Evolutionary conservation across 2,113 vertebrate genomes (phyloP).

Genomic region (Paratilapia polleni): DNA sequence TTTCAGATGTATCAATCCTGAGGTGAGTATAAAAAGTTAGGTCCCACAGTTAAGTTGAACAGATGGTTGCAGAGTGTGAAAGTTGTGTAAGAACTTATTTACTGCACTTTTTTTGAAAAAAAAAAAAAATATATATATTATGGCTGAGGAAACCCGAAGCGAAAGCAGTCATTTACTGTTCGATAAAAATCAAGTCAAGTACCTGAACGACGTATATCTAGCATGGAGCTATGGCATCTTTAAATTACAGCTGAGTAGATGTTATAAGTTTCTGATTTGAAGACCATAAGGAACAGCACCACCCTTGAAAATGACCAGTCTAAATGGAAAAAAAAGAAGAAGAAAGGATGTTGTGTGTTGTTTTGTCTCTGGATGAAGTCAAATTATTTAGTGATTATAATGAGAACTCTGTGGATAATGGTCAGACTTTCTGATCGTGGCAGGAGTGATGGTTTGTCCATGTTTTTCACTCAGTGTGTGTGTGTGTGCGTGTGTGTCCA

Average conservation of each 20-base stretch:
- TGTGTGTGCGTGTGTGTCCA: neutral
- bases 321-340: neutral
- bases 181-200: neutral
- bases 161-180: conserved; percentile 21
- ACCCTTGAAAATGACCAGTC: neutral
- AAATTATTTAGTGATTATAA: conserved; percentile 43
- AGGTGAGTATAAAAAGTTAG: conserved; percentile 32
- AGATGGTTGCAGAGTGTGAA: conserved; percentile 40
- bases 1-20: conserved; percentile 25
- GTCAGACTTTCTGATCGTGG: conserved; percentile 36
- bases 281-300: neutral
- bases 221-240: neutral
- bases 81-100: conserved; percentile 33
- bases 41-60: conserved; percentile 27
- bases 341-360: neutral
- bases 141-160: neutral
- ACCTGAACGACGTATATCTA: neutral
- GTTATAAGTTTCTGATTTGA: conserved; percentile 19
- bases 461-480: conserved; percentile 2
- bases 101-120: conserved; percentile 38
- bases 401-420: conserved; percentile 29
- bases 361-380: conserved; percentile 41
- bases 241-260: neutral
- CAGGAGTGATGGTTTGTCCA: conserved; percentile 24
- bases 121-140: neutral